These are phyloP conservation scores for Brassicogethes aeneus DNA, from an alignment of 2,888 invertebrate species.

Conservation along the genomic window DNA sequence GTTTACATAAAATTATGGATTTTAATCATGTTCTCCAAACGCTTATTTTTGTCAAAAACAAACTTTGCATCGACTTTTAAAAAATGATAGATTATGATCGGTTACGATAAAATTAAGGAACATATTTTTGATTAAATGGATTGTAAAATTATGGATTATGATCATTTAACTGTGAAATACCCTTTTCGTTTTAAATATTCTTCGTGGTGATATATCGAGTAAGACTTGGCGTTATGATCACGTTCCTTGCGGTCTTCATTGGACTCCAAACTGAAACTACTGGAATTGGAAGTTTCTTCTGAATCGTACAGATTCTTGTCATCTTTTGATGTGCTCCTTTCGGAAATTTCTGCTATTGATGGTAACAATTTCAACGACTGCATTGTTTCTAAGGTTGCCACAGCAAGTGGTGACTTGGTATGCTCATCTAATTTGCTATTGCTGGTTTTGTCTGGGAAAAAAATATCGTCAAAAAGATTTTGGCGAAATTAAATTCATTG, in stretches of 20 bases:
- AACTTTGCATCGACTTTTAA: too few relatives aligned
- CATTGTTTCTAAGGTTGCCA: slow-evolving; percentile 22
- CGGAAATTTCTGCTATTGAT: slow-evolving; percentile 25
- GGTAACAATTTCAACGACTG: slow-evolving; percentile 23
- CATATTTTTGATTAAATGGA: too few relatives aligned
- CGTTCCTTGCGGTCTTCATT: not conserved
- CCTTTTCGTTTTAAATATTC: too few relatives aligned
- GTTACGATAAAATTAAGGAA: too few relatives aligned
- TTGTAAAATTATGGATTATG: too few relatives aligned
- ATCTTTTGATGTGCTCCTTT: slow-evolving; percentile 6
- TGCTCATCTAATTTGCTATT: slow-evolving; percentile 5
- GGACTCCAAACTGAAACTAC: not conserved
- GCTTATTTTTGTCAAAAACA: too few relatives aligned
- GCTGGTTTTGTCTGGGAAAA: too few relatives aligned
- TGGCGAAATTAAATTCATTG: slow-evolving; percentile 14
- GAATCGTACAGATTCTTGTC: not conserved
- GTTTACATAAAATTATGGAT: too few relatives aligned
- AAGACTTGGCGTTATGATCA: not conserved
- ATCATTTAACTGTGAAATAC: too few relatives aligned
- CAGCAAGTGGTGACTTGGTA: slow-evolving; percentile 10
- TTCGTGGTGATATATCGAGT: not conserved
- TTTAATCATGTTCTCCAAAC: too few relatives aligned
- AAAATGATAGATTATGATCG: too few relatives aligned
- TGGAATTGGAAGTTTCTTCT: not conserved
- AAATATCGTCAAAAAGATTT: too few relatives aligned